Evolutionary conservation across 2,888 invertebrate species (phyloP), one percentile per base, ranked within the genome.

Genomic region (Cerastoderma edule): DNA sequence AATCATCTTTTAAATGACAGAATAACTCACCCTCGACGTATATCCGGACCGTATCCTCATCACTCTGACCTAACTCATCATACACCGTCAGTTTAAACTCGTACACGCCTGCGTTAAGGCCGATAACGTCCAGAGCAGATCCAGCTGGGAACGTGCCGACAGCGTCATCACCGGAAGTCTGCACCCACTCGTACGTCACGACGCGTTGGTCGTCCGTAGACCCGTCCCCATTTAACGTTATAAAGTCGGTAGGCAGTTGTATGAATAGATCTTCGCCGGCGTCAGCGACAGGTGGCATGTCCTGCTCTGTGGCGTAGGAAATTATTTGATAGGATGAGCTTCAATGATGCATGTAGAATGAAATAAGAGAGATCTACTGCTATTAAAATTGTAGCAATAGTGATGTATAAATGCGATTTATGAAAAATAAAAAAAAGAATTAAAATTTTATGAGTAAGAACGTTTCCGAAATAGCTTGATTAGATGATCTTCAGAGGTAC

Each of bases 181-280:
- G 44, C 4, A 19, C 32, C 79, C 79, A 79, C 24, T 28, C 19
- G 35, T 79, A 79, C 2, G 28, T 28, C 0, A 72, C 67, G 4
- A 79, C 44, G 30, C 27, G 28, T 22, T 63, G 46, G 24, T 79
- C 79, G 56, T 79, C 79, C 4, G 69, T 33, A 13, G 79, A 79
- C 19, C 35, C 46, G 3, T 60, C 48, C 2, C 79, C 79, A 35
- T 54, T 67, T 0, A 79, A 56, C 4, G 33, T 32, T 2, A 72
- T 54, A 22, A 64, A 44, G n/a, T 72, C 56, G 6, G n/a, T 27
- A 1, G 79, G 79, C 8, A 68, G 27, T 35, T 72, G 69, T 22
- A 75, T 48, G 2, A 35, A 44, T 0, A 72, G 39, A 32, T 79
- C 79, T 3, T 57, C 35, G 3, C 79, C 79, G 27, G 79, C 79